Evolutionary conservation across 1,140 invertebrate genomes (phyloP).

Genomic region (Ephestia elutella): DNA sequence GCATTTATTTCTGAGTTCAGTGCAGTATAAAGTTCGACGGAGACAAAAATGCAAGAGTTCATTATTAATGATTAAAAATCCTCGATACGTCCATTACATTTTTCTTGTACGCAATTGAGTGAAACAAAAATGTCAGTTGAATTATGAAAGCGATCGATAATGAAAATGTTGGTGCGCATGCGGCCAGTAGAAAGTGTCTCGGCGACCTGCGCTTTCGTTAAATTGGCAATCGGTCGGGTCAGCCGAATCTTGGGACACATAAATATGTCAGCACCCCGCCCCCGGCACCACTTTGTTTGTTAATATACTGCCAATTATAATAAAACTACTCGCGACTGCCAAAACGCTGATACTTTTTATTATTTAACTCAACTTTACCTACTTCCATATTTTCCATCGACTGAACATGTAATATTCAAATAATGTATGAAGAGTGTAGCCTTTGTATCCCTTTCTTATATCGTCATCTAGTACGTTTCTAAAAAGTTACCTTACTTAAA

Average conservation of each 20-base stretch:
- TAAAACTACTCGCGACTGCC: slow-evolving; percentile 60
- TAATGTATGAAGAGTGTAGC: too few relatives aligned
- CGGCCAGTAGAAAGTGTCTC: slow-evolving; percentile 67
- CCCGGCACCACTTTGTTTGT: slow-evolving; percentile 63
- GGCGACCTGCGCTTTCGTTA: slow-evolving; percentile 61
- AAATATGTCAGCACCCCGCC: slow-evolving; percentile 64
- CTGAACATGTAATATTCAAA: too few relatives aligned
- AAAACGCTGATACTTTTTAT: neutral
- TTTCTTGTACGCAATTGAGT: slow-evolving; percentile 39
- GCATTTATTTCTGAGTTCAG: neutral
- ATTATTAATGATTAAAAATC: slow-evolving; percentile 25
- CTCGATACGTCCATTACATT: slow-evolving; percentile 24
- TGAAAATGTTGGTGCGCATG: slow-evolving; percentile 59
- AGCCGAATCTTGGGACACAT: slow-evolving; percentile 47
- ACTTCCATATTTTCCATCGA: neutral
- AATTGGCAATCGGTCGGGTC: slow-evolving; percentile 56
- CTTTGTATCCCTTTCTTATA: too few relatives aligned
- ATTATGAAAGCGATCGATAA: slow-evolving; percentile 69
- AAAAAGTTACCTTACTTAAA: too few relatives aligned
- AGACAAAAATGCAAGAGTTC: slow-evolving; percentile 9
- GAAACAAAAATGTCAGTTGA: slow-evolving; percentile 56
- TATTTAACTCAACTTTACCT: neutral
- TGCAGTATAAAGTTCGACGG: neutral
- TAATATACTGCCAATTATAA: slow-evolving; percentile 74
- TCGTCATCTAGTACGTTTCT: too few relatives aligned